Base-by-base conservation (phyloP, 2,888 invertebrate genomes). In the Tipula confusa region DNA sequence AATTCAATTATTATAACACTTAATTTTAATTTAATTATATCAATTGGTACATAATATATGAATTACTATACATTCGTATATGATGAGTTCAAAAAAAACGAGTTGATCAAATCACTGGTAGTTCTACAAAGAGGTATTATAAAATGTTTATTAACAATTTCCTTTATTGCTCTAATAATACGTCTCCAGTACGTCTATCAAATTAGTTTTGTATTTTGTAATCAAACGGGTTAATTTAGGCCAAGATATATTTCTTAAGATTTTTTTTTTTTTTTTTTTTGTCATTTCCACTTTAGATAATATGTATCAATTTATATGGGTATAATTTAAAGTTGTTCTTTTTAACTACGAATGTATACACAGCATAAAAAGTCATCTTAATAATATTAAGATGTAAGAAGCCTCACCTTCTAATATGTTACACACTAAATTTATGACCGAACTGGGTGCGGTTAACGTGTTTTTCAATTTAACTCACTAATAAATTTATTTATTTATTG, bases 161-260 rank as follows among this genome's bases (percentile, higher is more conserved):
- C 64, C 64, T 64, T 64, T 64, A 64, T 18, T 64, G 11, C 64
- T 64, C 64, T 18, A 64, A 64, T 24, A 64, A 64, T 24, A 64
- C 24, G 64, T 64, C 64, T 64, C 64, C 64, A 64, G 64, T 24
- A 24, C 9, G 64, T 64, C 64, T 64, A 64, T 64, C 64, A 64
- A 64, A 64, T 64, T 64, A 64, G 9, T 64, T 64, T 64, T 64
- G 15, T 43, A 64, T 64, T 64, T 64, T 64, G 64, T 64, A 64
- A 64, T 64, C 64, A 64, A 64, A 18, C 64, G 64, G 64, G 24
- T 64, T 24, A 64, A 64, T 64, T 64, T 11, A 64, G 24, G 64
- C 64, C 24, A 43, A 43, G 43, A 11, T 64, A 64, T 24, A 64
- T 64, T 64, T 64, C 64, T 64, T 64, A 64, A 64, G 64, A 64